Percentiles rank a stretch among this genome's conserved stretches.
Conservation (phyloP, 2,888 invertebrate genomes). For the Leucophenga montana region DNA sequence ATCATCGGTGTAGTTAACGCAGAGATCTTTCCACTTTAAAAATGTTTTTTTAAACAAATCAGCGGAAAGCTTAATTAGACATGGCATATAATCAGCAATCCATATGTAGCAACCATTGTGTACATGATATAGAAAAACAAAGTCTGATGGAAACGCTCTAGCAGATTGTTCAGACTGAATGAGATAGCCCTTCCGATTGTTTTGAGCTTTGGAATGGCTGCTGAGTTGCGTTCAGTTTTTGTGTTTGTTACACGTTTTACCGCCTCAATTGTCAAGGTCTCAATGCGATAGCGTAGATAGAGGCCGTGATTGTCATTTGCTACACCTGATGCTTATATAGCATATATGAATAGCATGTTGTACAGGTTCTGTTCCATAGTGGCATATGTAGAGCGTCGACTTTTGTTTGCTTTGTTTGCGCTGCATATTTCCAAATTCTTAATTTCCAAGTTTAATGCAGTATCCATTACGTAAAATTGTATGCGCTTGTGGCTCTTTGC, state of each 20-base stretch:
- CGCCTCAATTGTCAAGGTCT: constrained; percentile 88
- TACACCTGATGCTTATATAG: constrained; percentile 89
- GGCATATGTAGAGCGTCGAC: constrained; percentile 58
- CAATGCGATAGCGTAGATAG: constrained; percentile 91
- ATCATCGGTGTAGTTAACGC: constrained; percentile 45
- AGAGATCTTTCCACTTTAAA: constrained; percentile 80
- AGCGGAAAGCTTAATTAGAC: constrained; percentile 84
- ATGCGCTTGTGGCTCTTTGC: constrained; percentile 62
- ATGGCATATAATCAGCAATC: constrained; percentile 93
- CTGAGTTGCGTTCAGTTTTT: constrained; percentile 50
- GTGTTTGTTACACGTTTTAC: constrained; percentile 70
- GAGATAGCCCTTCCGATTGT: constrained; percentile 93
- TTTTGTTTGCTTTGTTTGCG: constrained; percentile 82
- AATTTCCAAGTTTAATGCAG: constrained; percentile 87
- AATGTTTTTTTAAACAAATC: constrained; percentile 86
- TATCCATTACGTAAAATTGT: constrained; percentile 77
- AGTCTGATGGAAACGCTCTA: constrained; percentile 98
- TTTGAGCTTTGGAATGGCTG: constrained; percentile 62
- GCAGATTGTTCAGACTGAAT: constrained; percentile 95
- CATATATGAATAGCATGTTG: constrained; percentile 86
- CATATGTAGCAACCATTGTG: constrained; percentile 91
- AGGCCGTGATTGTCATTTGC: constrained; percentile 97
- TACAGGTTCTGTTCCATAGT: constrained; percentile 76
- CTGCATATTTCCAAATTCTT: constrained; percentile 84
- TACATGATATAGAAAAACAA: constrained; percentile 97